Conservation (phyloP, 2,888 invertebrate species). For the Dynastes tityus region DNA sequence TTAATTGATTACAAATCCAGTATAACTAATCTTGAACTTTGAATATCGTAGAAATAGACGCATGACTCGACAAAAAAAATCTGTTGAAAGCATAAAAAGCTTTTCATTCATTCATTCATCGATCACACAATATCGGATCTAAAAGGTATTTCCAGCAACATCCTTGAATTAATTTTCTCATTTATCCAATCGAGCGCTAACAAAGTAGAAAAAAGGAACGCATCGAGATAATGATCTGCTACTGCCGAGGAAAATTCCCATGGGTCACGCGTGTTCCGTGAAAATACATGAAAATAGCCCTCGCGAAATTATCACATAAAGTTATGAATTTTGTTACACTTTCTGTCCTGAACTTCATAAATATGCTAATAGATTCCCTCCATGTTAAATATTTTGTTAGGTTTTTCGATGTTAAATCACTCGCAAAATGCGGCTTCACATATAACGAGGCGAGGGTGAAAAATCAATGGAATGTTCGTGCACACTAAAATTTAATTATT, state of each 20-base stretch:
- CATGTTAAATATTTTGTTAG: constrained; percentile 41
- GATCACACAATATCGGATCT: neutral
- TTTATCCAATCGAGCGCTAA: neutral
- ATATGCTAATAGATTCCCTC: constrained; percentile 51
- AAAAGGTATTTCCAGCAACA: neutral
- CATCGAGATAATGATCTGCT: constrained; percentile 32
- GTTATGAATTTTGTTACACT: constrained; percentile 50
- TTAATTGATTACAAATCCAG: constrained; percentile 12
- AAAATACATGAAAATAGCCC: constrained; percentile 43
- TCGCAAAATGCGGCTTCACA: constrained; percentile 11
- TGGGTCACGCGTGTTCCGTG: constrained; percentile 38
- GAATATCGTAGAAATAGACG: neutral
- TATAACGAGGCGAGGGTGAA: neutral
- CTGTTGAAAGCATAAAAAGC: too few relatives aligned
- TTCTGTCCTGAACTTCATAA: constrained; percentile 47
- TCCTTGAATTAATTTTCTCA: constrained; percentile 36
- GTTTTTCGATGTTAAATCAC: constrained; percentile 40
- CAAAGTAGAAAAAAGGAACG: constrained; percentile 29
- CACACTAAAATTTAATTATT: too few relatives aligned
- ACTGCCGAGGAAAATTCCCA: constrained; percentile 37
- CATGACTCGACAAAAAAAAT: neutral
- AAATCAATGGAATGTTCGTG: constrained; percentile 3
- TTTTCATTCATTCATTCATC: neutral
- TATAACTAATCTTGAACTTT: constrained; percentile 5
- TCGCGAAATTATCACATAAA: constrained; percentile 49